Evolutionary conservation across 2,797 vertebrate species (phyloP), one percentile per base, ranked within the genome.

Genomic region (Phrynocephalus forsythii): DNA sequence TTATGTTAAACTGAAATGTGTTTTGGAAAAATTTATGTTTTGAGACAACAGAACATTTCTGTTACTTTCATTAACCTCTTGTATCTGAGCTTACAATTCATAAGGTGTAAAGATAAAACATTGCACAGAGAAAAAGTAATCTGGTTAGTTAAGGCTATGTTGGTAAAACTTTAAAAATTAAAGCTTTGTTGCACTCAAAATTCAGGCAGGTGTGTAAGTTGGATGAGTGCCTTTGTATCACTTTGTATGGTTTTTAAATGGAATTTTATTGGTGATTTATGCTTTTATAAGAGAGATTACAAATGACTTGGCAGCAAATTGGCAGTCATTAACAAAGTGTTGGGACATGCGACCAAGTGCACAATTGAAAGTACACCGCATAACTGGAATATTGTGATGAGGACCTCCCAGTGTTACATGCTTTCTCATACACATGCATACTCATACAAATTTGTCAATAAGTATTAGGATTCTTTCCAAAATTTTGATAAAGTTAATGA

Each of bases 11-110:
- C 24, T 79, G 26, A 3, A 48, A 22, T 38, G 28, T 7, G 56
- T 8, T 44, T 66, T 67, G 13, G 30, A 63, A 72, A 56, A 56
- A 48, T 72, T 79, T 84, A 66, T 79, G 30, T 88, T 84, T 84
- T 73, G 20, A 79, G 33, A 50, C 20, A 84, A 28, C 38, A 30
- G 52, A 56, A 56, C 9, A 84, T 84, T 50, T 80, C 15, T 50
- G 38, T 18, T 72, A 72, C 44, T 24, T n/a, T 3, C n/a, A 38
- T 75, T 73, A 75, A 82, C 6, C 33, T 81, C 30, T 80, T 75
- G 68, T 48, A 67, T 44, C 52, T 50, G 11, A 44, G 20, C 28
- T 63, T 79, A 83, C 8, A 79, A 28, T 83, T 66, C n/a, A 50
- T 71, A 79, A 44, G n/a, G 60, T 79, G 68, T 66, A 48, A 84